Evolutionary conservation across 2,888 invertebrate species (phyloP), one percentile per base, ranked within the genome.

Genomic region (Chaitophorus viminalis): DNA sequence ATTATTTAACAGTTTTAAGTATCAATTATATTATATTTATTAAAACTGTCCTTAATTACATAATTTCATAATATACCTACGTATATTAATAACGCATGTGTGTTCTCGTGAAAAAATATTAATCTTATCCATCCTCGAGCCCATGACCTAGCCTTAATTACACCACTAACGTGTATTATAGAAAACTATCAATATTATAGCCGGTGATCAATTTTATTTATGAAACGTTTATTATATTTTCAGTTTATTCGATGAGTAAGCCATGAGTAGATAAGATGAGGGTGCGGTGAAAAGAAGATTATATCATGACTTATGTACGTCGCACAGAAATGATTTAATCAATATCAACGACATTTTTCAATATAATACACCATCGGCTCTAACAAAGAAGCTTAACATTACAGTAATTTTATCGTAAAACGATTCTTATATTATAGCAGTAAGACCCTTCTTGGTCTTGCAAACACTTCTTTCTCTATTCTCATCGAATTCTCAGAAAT

Each of bases 221-320:
- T 39, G 60, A 75, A 39, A 29, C 36, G 11, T 29, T n/a, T 46
- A 70, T 54, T 74, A 72, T 1, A 74, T 60, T 74, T 29, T 74
- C 18, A 74, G n/a, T 78, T 25, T 39, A 75, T 83, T 39, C 74
- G 60, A n/a, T 25, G 46, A 46, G 31, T 68, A 81, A 68, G 21
- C 18, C 29, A 11, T 39, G 68, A 68, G 39, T 65, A 65, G 29
- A 79, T 68, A 39, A 68, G 11, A 65, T 5, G 81, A 81, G 29
- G 68, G 1, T 31, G 82, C 39, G 72, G 25, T 31, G 33, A 52
- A 82, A 76, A 84, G 65, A 46, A 84, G 84, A 84, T 84, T 76
- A 76, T 68, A 84, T 84, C 65, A 3, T 65, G 84, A 76, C 84
- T 84, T 76, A 76, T 76, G 84, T 76, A 76, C 84, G 39, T 76